Evolutionary conservation across 2,888 invertebrate species (phyloP), one percentile per base, ranked within the genome.

Genomic region (Drosophila colorata): DNA sequence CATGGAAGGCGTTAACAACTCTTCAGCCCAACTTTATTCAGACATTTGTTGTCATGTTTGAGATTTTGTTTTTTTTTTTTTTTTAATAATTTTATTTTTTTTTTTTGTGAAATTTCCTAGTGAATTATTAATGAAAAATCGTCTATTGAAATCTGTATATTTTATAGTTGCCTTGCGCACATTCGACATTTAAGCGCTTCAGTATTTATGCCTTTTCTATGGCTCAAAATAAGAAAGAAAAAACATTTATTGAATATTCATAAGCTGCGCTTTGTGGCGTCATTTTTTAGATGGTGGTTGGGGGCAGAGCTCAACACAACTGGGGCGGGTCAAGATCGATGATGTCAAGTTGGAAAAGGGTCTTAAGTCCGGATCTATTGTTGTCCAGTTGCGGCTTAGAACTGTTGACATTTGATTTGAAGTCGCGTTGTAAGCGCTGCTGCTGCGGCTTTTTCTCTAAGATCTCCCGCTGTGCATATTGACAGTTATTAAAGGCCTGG

Each of bases 251-350:
- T 84, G 81, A 82, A 82, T 82, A 82, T 82, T 82, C 84, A 82
- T 82, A 82, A 84, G 81, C 61, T 80, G 80, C 80, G 80, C 78
- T 81, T 78, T 74, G 81, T 84, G 81, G 81, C 81, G 81, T 84
- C 84, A 81, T 74, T 63, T 69, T 52, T 49, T 65, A 60, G 59
- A 31, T 63, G 58, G 52, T 60, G 41, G 40, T 9, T 18, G 23
- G 11, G 7, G 11, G 9, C 1, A 2, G 28, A 2, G 13, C 25
- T 52, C 64, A 69, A 71, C 72, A 79, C 69, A 82, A 85, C 79
- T 85, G 82, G 82, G 82, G 64, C 82, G 82, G 82, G 82, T 82
- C 83, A 80, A 83, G 83, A 83, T 85, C 82, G 86, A 82, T 78
- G 82, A 78, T 82, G 82, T 85, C 82, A 76, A 83, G 71, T 59